Base-by-base conservation (phyloP, 2,797 vertebrate genomes). In the Manis javanica region DNA sequence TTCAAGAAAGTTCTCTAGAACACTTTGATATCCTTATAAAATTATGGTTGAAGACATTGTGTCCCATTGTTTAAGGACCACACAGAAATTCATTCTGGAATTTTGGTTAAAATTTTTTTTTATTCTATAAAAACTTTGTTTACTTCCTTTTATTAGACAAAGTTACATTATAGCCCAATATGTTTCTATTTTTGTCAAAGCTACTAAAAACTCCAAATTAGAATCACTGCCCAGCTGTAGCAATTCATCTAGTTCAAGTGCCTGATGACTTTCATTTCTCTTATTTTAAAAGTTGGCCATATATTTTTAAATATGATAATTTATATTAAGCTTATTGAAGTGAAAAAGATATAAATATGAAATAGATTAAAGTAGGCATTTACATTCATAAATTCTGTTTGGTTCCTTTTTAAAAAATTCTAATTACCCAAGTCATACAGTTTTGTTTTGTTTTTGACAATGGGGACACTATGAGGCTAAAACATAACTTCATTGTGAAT, bases 101-200 rank as follows among this genome's bases (percentile, higher is more conserved):
- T 92, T 57, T 55, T 87, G 51, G 21, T 49, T 77, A 72, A 90
- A 93, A 24, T 49, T 49, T 13, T 74, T 46, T 46, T 91, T 66
- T 72, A 69, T 75, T 78, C 66, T 74, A 68, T 66, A 77, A 37
- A 90, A 72, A 26, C 75, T 59, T 39, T 92, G 23, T 59, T 94
- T 71, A 29, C 26, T 64, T 95, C 7, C 2, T 92, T 88, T 75
- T 71, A 46, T 74, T 94, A 97, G 37, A 72, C n/a, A 92, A 87
- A 23, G 24, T 3, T 84, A 81, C 0, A 86, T 78, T 55, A 82
- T 21, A 95, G 53, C 12, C 16, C 23, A 74, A n/a, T 61, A 53
- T 92, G 24, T 86, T 92, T 83, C 57, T 94, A 66, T 86, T 96
- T 93, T 93, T 87, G 59, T 90, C 74, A 95, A 90, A 91, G 64